Base-by-base conservation (phyloP, 2,888 invertebrate species). In the Xylophagus ater region DNA sequence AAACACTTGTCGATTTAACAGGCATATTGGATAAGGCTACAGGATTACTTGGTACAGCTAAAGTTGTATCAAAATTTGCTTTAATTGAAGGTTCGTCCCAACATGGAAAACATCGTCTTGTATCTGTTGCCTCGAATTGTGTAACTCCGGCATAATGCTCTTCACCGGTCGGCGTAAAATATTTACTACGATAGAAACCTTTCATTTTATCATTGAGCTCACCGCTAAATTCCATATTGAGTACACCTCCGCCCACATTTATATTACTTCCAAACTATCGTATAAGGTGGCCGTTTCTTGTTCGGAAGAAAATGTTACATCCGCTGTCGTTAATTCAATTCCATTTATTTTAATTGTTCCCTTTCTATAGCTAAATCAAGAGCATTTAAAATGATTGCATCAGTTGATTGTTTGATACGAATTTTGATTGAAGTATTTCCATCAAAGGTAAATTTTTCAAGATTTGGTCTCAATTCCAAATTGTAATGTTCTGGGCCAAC, bases 71-170 rank as follows among this genome's bases (percentile, higher is more conserved):
- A 66, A 96, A 97, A 2, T 87, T 90, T 2, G 96, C 87, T 66
- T 97, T 97, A 45, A 87, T 77, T 9, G 90, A 87, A 7, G 96
- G 97, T 64, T 97, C 97, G 63, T 97, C 96, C 90, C 92, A 97
- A 64, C 94, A 96, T 3, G 96, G 96, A 57, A 97, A 96, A 57
- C 92, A 89, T 50, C 86, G 72, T 40, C 96, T 74, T 5, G 96
- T 96, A 68, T 87, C 85, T 3, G 85, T 87, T 1, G 88, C 73
- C 60, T 88, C 86, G 60, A 93, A 94, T 66, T 93, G 93, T 37
- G 93, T 93, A 43, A 89, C 88, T 23, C 87, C 90, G 20, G 83
- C 84, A 58, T 79, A 83, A 37, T 81, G 73, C 56, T 83, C 83
- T 48, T 82, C 81, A 8, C 88, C 89, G 35, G 70, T 64, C 17